These are phyloP conservation scores for Drosophila murphyi DNA, from an alignment of 1,140 invertebrate genomes.

Conservation along the genomic window DNA sequence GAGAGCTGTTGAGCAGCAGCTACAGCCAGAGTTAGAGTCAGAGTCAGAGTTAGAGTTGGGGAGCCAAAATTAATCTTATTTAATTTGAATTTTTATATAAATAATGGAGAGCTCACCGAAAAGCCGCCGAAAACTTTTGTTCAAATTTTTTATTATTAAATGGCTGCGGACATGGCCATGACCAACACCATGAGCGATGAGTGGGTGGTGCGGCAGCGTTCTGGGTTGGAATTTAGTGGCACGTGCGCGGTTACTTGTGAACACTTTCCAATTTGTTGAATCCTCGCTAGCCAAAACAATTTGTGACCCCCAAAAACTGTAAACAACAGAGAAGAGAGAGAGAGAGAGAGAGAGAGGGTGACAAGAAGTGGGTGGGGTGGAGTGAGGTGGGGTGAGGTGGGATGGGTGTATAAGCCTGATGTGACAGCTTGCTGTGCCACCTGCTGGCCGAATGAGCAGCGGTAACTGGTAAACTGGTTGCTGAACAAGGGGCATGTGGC, in stretches of 20 bases:
- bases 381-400: neutral
- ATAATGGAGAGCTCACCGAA: conserved; percentile 60
- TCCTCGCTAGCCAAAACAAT: conserved; percentile 71
- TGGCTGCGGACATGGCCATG: conserved; percentile 47
- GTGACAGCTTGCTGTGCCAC: conserved; percentile 31
- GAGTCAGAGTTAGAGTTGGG: neutral
- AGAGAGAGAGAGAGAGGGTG: neutral
- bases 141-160: conserved; percentile 72
- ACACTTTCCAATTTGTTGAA: conserved; percentile 82
- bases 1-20: neutral
- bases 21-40: neutral
- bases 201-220: neutral
- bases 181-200: conserved; percentile 11
- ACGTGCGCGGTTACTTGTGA: conserved; percentile 66
- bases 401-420: neutral
- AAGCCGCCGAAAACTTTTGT: conserved; percentile 62
- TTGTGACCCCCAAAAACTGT: conserved; percentile 69
- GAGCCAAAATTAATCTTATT: conserved; percentile 74
- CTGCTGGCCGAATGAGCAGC: conserved; percentile 44
- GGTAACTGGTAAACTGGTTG: neutral
- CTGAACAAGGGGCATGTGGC: neutral
- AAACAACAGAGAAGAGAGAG: conserved; percentile 58
- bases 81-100: conserved; percentile 81
- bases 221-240: conserved; percentile 32
- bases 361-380: conserved; percentile 4